Base-by-base conservation (phyloP, 2,797 vertebrate genomes). In the Cirrhinus molitorella region DNA sequence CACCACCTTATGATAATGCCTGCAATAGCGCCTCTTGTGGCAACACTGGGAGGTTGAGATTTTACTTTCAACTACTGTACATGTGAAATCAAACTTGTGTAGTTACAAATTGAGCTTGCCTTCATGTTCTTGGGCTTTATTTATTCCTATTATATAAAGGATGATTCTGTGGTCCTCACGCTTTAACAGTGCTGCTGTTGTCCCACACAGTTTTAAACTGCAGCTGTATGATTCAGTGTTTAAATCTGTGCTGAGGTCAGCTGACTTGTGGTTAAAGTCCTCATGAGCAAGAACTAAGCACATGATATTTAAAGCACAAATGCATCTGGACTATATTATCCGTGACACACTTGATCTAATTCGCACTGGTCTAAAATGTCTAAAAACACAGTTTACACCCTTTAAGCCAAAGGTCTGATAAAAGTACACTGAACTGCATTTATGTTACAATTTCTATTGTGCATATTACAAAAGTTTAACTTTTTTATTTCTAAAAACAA, bases 241-340 rank as follows among this genome's bases (percentile, higher is more conserved):
- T 68, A 34, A 45, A 23, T 45, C n/a, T 68, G 61, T 23, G 67
- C 10, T 73, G 89, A 81, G 23, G 76, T 93, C 92, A 93, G 91
- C 91, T 95, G 93, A 94, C 37, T 89, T 88, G 85, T 85, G 81
- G 83, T 89, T 89, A 80, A 88, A 80, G 92, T 93, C 88, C 87
- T 91, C 80, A 89, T 83, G 93, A 90, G 88, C 89, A 87, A 68
- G 85, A 88, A 23, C 85, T 28, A 55, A 87, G 88, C 92, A 89
- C 91, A 92, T 93, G 93, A 93, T 89, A 85, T 88, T 25, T 90
- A 84, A 87, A 84, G 89, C 87, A 91, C 84, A 92, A 90, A 47
- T 83, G 90, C 89, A 80, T 91, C 86, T 92, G 91, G 93, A 40
- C 53, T 61, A 89, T 86, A 83, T 89, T 86, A 88, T 34, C n/a